phyloP scores from a whole-genome alignment of 1,140 invertebrate genomes.

The Neodiprion virginianus region DNA sequence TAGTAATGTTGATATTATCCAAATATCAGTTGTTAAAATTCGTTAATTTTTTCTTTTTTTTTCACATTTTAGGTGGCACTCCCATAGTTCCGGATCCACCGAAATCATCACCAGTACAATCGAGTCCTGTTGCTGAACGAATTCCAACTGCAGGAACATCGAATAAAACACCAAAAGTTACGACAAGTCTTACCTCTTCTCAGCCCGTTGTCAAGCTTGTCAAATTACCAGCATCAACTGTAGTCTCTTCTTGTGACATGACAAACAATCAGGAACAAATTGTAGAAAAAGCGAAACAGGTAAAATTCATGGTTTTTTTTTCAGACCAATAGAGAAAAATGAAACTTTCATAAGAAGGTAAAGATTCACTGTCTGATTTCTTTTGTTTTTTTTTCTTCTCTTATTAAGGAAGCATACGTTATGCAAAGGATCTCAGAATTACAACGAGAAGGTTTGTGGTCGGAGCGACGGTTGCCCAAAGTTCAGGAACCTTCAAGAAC shows the following conservation, averaged over 20 bases:
- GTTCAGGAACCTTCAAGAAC: constrained; percentile 86
- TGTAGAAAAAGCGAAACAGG: constrained; percentile 88
- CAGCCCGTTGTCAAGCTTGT: constrained; percentile 64
- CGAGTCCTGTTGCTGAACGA: constrained; percentile 38
- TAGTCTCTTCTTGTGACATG: constrained; percentile 50
- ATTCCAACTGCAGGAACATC: constrained; percentile 27
- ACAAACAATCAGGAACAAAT: constrained; percentile 75
- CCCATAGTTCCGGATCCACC: constrained; percentile 60
- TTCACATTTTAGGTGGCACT: constrained; percentile 62
- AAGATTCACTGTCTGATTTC: constrained; percentile 26
- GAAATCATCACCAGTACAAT: constrained; percentile 35
- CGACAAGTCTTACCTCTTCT: constrained; percentile 47
- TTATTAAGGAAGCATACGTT: constrained; percentile 82
- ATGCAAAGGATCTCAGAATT: constrained; percentile 89
- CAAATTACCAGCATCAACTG: constrained; percentile 50
- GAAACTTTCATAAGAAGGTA: background rate
- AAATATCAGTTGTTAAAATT: background rate
- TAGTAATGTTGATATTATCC: background rate
- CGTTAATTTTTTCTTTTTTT: constrained; percentile 11
- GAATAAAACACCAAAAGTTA: constrained; percentile 28
- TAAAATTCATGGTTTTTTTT: constrained; percentile 36
- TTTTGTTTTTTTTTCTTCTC: constrained; percentile 24
- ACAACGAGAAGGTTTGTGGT: constrained; percentile 92
- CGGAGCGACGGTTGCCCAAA: constrained; percentile 89
- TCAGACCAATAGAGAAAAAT: background rate